A percentile compares a stretch with the other conserved stretches of the same genome.
Conservation (phyloP, 2,888 invertebrate species). For the Calliphora vomitoria region DNA sequence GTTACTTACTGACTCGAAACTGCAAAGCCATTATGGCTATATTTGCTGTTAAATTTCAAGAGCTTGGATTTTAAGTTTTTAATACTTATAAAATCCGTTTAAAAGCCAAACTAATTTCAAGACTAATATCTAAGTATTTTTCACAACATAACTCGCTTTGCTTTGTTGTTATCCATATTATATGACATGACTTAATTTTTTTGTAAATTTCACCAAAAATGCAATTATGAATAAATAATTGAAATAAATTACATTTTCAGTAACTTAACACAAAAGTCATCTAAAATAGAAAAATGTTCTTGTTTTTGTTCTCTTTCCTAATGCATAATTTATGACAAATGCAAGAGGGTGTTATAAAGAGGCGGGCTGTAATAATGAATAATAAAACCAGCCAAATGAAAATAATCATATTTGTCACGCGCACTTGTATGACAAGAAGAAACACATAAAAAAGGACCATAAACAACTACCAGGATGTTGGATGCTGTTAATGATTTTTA, state of each 20-base stretch:
- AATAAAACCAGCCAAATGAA: slow-evolving; percentile 81
- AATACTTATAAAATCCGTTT: no score
- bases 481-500: slow-evolving; percentile 35
- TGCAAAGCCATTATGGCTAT: no score
- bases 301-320: slow-evolving; percentile 11
- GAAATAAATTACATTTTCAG: slow-evolving; percentile 47
- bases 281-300: slow-evolving; percentile 37
- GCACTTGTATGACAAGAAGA: slow-evolving; percentile 79
- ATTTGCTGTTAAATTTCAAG: no score
- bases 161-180: no score
- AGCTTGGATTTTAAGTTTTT: no score
- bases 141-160: no score
- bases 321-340: slow-evolving; percentile 42
- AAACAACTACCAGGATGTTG: slow-evolving; percentile 28
- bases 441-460: slow-evolving; percentile 47
- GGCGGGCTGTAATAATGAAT: slow-evolving; percentile 7
- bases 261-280: slow-evolving; percentile 42
- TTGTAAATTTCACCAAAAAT: background rate
- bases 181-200: background rate
- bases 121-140: no score
- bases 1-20: no score
- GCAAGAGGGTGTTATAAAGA: slow-evolving; percentile 12
- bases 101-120: no score
- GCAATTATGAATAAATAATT: slow-evolving; percentile 50
- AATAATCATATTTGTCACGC: slow-evolving; percentile 82